Conservation (phyloP, 2,888 invertebrate species). For the Scotopteryx bipunctaria region DNA sequence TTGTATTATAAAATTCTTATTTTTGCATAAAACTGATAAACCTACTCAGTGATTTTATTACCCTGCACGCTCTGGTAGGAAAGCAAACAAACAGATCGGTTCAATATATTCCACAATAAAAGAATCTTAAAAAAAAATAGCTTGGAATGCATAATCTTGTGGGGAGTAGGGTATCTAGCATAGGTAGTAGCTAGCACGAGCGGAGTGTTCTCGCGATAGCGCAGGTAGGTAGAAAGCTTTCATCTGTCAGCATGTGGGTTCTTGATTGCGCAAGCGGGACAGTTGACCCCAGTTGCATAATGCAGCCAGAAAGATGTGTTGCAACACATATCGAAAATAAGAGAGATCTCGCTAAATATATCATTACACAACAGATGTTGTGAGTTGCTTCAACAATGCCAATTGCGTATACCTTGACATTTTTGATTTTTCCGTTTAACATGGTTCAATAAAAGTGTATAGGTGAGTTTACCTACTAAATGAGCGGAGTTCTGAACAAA, state of each 20-base stretch:
- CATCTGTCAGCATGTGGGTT: conserved; percentile 64
- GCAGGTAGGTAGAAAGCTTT: conserved; percentile 69
- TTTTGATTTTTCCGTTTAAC: conserved; percentile 52
- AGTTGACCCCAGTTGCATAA: conserved; percentile 77
- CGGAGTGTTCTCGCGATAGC: no score
- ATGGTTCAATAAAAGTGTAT: no score
- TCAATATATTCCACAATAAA: no score
- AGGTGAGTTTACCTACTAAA: no score
- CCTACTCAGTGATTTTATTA: conserved; percentile 40
- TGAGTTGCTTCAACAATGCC: conserved; percentile 55
- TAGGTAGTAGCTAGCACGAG: conserved; percentile 46
- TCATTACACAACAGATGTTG: conserved; percentile 66
- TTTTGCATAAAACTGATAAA: conserved; percentile 80
- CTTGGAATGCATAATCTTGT: neutral
- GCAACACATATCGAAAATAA: conserved; percentile 67
- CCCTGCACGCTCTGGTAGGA: conserved; percentile 16
- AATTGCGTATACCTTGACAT: conserved; percentile 74
- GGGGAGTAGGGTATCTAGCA: conserved; percentile 40
- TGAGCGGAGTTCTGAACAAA: conserved; percentile 18
- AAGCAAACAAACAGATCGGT: neutral
- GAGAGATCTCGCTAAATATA: conserved; percentile 72
- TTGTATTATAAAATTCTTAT: conserved; percentile 78
- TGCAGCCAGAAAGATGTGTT: conserved; percentile 64
- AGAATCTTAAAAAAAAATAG: no score
- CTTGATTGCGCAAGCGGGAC: conserved; percentile 62